Conservation (phyloP, 1,140 invertebrate species). For the Anastrepha obliqua region DNA sequence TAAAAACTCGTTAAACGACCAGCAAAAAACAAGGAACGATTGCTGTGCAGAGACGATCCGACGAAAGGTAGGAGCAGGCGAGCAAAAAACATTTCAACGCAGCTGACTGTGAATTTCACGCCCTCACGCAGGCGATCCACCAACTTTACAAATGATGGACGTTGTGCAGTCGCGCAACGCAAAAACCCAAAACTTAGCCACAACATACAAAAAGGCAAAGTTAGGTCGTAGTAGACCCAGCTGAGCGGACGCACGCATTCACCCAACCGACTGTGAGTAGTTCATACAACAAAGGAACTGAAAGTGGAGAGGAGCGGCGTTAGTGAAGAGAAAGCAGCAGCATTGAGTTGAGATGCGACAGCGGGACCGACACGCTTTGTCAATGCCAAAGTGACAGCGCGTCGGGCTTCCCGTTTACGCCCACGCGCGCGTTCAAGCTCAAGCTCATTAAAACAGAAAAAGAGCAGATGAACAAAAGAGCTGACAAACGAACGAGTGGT, state of each 20-base stretch:
- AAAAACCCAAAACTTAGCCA: neutral
- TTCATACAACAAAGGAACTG: neutral
- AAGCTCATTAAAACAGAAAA: constrained; percentile 32
- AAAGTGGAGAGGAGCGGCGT: neutral
- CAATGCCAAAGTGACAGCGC: constrained; percentile 49
- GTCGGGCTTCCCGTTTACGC: constrained; percentile 43
- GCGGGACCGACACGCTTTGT: constrained; percentile 32
- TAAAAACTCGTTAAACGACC: constrained; percentile 44
- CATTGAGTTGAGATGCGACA: neutral
- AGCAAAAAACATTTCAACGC: neutral
- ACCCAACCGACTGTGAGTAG: constrained; percentile 20
- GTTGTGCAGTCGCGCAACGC: neutral
- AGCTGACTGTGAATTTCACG: constrained; percentile 38
- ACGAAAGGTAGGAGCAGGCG: neutral
- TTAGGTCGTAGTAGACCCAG: neutral
- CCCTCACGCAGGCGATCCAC: neutral
- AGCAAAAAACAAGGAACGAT: neutral
- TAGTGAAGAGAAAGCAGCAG: neutral
- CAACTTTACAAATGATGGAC: constrained; percentile 21
- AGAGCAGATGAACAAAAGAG: neutral
- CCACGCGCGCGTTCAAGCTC: constrained; percentile 12
- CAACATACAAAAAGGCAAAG: neutral
- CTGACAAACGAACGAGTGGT: neutral
- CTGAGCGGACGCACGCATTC: neutral
- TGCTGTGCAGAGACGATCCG: neutral